phyloP scores from a whole-genome alignment of 30 jellyfish, hydroid and myxozoan genomes.

The Euphysa ruthae region DNA sequence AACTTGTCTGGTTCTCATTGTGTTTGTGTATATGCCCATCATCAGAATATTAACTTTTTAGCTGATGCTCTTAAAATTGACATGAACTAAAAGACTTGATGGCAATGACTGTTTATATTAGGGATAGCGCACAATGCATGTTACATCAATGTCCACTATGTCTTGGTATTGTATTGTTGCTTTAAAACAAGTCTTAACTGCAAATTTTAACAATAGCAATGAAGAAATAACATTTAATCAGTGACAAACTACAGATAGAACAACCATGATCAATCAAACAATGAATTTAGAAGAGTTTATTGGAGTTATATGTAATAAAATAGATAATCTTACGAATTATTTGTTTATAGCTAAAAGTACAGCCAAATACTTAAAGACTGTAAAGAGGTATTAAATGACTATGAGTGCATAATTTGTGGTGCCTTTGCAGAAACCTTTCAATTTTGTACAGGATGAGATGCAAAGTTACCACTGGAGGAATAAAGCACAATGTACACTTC shows the following conservation, averaged over 20 bases:
- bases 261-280: background rate
- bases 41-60: background rate
- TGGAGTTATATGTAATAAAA: background rate
- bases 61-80: background rate
- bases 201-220: background rate
- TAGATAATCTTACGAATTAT: background rate
- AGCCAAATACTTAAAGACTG: background rate
- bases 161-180: background rate
- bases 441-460: background rate
- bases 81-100: too few species aligned
- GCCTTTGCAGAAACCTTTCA: background rate
- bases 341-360: background rate
- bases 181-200: background rate
- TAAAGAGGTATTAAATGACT: background rate
- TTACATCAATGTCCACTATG: background rate
- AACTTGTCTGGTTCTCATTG: background rate
- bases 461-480: too few species aligned
- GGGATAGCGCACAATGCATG: background rate
- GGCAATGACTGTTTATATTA: background rate
- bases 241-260: background rate
- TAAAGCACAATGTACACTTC: background rate
- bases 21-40: conserved; percentile 1
- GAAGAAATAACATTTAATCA: background rate
- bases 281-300: background rate
- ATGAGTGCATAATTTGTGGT: background rate